Base-by-base conservation (phyloP, 2,113 vertebrate genomes). In the Hemiscyllium ocellatum region DNA sequence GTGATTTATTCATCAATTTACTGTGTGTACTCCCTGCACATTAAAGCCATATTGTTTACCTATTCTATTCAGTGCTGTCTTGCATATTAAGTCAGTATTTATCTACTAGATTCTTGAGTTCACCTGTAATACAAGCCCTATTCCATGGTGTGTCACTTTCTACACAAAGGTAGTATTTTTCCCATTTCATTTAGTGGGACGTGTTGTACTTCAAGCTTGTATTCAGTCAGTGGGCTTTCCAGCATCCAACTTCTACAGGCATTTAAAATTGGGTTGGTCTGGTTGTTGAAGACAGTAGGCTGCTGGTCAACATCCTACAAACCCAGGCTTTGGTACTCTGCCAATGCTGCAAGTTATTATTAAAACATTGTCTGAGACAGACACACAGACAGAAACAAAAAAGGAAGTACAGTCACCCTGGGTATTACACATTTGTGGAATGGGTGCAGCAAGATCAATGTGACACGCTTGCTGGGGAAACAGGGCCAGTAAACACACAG, bases 401-500 rank as follows among this genome's bases (percentile, higher is more conserved):
- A 56, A 90, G 87, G 87, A 90, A n/a, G 87, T 33, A 61, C 33
- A 83, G 78, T 83, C n/a, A 42, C 78, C 78, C n/a, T 83, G 89
- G 29, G 52, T n/a, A 91, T 7, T 33, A n/a, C 29, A 90, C 24
- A n/a, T 90, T 68, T 93, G 61, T 17, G 6, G 61, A 93, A 61
- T 19, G 65, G 89, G 89, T 93, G n/a, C 56, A 93, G 19, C 72
- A 33, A 76, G 89, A 66, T 33, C 61, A 37, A 89, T 56, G 47
- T 89, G 47, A 89, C 86, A 89, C 86, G 12, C 50, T 52, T 52
- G 37, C 89, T 66, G n/a, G 61, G 61, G 61, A 66, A 66, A 93
- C 61, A n/a, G 89, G 89, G 61, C 7, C 89, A 37, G 89, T 93
- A 66, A 93, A n/a, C 33, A 93, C 89, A 66, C 89, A 66, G 89